A percentile compares a stretch with the other conserved stretches of the same genome.
Conservation (phyloP, 2,113 vertebrate species). For the Otolemur garnettii region DNA sequence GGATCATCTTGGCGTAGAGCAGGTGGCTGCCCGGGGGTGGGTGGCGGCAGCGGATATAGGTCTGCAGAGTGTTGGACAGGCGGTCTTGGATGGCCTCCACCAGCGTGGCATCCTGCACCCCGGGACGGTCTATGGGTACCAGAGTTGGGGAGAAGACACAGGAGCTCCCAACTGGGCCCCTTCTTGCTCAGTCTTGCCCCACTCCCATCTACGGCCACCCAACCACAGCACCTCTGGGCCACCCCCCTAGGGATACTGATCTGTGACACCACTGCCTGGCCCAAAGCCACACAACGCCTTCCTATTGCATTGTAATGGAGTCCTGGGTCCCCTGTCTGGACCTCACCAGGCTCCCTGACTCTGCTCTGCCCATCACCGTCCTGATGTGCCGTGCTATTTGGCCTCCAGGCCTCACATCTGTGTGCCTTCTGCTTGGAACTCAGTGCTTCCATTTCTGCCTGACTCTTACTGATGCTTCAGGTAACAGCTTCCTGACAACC, state of each 20-base stretch:
- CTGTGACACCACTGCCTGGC: neutral
- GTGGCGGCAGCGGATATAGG: conserved; percentile 95
- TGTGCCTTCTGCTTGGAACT: neutral
- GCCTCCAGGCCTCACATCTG: neutral
- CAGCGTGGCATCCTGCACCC: conserved; percentile 92
- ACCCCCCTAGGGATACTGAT: neutral
- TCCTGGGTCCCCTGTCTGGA: too few species aligned
- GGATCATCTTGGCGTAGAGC: conserved; percentile 99
- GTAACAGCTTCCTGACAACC: neutral
- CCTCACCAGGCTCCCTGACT: too few species aligned
- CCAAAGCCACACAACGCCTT: neutral
- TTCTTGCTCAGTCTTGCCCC: neutral
- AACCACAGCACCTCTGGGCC: neutral
- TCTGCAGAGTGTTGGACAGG: conserved; percentile 95
- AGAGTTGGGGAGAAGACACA: too few species aligned
- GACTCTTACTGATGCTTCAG: neutral
- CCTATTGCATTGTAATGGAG: neutral
- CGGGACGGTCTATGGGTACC: conserved; percentile 92
- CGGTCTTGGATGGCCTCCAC: conserved; percentile 95
- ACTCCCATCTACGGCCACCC: neutral
- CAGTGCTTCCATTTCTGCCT: neutral
- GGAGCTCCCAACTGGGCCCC: neutral
- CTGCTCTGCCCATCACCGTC: neutral
- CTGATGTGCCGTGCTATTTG: fast-evolving
- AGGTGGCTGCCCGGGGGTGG: conserved; percentile 90